These are phyloP conservation scores for Amphipoea oculea DNA, from an alignment of 2,888 invertebrate genomes.

Conservation along the genomic window DNA sequence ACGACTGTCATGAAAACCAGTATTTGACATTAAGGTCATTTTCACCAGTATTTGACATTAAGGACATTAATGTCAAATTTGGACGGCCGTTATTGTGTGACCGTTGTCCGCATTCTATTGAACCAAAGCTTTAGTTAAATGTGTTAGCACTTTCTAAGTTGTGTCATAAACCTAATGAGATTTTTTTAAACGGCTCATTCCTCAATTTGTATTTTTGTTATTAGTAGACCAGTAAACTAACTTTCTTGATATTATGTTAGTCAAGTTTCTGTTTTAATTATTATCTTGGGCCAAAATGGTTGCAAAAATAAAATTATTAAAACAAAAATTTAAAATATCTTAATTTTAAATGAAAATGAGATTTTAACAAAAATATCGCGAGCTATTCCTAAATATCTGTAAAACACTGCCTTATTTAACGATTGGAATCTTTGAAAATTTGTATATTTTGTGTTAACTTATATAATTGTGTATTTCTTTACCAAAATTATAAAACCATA, in stretches of 20 bases:
- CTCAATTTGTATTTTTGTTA: constrained; percentile 51
- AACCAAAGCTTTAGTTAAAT: neutral
- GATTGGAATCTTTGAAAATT: constrained; percentile 19
- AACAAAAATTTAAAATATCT: neutral
- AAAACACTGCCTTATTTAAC: constrained; percentile 43
- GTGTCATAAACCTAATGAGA: neutral
- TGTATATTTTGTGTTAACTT: constrained; percentile 41
- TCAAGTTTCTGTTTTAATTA: constrained; percentile 23
- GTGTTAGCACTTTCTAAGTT: neutral
- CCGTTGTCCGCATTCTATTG: neutral
- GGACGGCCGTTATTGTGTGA: neutral
- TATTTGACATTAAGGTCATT: too few species aligned
- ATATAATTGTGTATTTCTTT: constrained; percentile 18
- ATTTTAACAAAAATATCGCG: constrained; percentile 38
- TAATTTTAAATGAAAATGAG: constrained; percentile 52
- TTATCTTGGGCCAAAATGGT: neutral
- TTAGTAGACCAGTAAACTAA: constrained; percentile 7
- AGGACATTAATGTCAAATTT: neutral
- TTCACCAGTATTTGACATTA: neutral
- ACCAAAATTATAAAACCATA: constrained; percentile 16
- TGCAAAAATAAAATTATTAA: constrained; percentile 10
- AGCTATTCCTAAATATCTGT: constrained; percentile 7
- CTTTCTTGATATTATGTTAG: constrained; percentile 12
- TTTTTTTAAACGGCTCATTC: constrained; percentile 32
- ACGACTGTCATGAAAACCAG: neutral